A percentile compares a stretch with the other conserved stretches of the same genome.
These are phyloP conservation scores for Drosophila pegasa DNA, from an alignment of 2,888 invertebrate species.

Conservation along the genomic window DNA sequence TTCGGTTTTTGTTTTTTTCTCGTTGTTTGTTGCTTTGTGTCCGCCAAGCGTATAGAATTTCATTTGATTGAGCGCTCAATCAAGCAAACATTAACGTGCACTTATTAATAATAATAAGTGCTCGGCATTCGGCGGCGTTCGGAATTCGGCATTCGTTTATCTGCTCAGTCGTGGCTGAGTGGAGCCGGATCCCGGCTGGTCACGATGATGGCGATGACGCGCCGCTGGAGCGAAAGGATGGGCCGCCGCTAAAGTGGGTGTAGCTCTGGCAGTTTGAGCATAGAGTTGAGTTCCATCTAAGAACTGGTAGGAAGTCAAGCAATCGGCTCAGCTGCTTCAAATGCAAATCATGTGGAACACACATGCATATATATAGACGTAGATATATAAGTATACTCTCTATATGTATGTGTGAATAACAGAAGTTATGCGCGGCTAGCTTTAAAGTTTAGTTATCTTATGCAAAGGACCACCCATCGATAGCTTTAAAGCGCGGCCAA, in stretches of 20 bases:
- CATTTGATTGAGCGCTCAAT: conserved; percentile 79
- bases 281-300: conserved; percentile 1
- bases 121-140: conserved; percentile 41
- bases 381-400: background rate
- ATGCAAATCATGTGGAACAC: conserved; percentile 3
- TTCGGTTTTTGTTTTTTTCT: conserved; percentile 28
- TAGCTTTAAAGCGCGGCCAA: background rate
- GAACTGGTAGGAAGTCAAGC: conserved; percentile 13
- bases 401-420: background rate
- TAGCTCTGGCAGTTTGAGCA: conserved; percentile 5
- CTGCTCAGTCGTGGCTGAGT: conserved; percentile 75
- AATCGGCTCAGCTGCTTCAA: conserved; percentile 14
- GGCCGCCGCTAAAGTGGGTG: conserved; percentile 19
- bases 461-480: background rate
- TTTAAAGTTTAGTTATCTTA: background rate
- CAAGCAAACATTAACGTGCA: conserved; percentile 79
- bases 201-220: conserved; percentile 38
- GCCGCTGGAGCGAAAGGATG: conserved; percentile 21
- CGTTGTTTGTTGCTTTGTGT: conserved; percentile 27
- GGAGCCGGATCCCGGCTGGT: conserved; percentile 55
- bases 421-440: background rate
- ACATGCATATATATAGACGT: background rate
- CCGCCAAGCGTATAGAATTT: conserved; percentile 78
- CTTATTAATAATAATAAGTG: conserved; percentile 77
- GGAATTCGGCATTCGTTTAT: conserved; percentile 55